phyloP scores from a whole-genome alignment of 2,113 vertebrate species.

The Salvelinus fontinalis region DNA sequence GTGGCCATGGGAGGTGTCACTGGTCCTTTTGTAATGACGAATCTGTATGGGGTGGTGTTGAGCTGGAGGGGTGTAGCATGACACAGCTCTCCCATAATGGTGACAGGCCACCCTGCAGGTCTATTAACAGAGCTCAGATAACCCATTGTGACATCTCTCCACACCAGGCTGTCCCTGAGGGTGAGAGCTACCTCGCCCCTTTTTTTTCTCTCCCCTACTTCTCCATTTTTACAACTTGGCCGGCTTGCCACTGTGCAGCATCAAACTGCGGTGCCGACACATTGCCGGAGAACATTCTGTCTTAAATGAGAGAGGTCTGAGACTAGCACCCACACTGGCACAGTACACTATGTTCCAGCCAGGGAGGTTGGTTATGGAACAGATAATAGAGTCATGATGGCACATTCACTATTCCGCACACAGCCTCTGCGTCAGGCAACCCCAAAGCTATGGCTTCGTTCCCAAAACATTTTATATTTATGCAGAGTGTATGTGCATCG shows the following conservation, averaged over 20 bases:
- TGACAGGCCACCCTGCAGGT: no score
- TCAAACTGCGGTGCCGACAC: conserved; percentile 45
- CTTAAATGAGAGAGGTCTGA: conserved; percentile 59
- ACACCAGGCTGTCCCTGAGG: conserved; percentile 10
- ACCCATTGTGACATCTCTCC: conserved; percentile 20
- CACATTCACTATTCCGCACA: conserved; percentile 17
- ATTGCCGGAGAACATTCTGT: conserved; percentile 64
- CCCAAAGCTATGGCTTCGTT: neutral
- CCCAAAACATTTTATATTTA: conserved; percentile 12
- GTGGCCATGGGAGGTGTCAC: conserved; percentile 14
- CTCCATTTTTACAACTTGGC: neutral
- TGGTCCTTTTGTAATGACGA: conserved; percentile 12
- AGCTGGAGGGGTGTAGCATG: no score
- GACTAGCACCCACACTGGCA: conserved; percentile 28
- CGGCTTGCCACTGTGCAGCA: neutral
- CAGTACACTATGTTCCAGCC: conserved; percentile 28
- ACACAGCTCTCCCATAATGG: no score
- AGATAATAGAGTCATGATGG: conserved; percentile 18
- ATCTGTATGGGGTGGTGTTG: neutral
- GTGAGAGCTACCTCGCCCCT: conserved; percentile 11
- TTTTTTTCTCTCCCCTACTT: conserved; percentile 1
- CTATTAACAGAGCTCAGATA: no score
- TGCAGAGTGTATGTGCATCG: neutral
- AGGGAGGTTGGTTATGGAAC: conserved; percentile 4
- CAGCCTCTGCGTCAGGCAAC: neutral